A percentile compares a stretch with the other conserved stretches of the same genome.
Evolutionary conservation across 2,113 vertebrate species (phyloP).

Genomic region (Zootoca vivipara): DNA sequence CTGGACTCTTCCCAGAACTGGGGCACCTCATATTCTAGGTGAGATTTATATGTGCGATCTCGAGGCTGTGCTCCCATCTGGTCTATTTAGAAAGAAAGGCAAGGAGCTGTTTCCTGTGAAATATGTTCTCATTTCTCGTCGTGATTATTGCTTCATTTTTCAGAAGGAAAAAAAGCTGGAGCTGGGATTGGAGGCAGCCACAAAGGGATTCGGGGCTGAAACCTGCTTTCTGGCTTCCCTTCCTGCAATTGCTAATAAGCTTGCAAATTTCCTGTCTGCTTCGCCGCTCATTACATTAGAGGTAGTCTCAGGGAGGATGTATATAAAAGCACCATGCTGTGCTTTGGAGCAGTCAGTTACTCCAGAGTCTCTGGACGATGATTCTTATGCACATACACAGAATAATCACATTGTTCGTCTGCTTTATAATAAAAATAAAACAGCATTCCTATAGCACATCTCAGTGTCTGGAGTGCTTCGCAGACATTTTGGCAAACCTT

Average conservation of each 20-base stretch:
- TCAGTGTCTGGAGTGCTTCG: neutral
- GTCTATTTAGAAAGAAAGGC: neutral
- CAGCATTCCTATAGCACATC: neutral
- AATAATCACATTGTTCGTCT: neutral
- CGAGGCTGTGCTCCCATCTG: neutral
- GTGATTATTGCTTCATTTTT: constrained; percentile 9
- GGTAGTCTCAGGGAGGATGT: neutral
- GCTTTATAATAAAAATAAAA: neutral
- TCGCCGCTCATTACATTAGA: neutral
- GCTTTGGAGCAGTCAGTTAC: neutral
- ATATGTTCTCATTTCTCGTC: neutral
- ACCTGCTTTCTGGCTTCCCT: neutral
- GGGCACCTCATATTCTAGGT: neutral
- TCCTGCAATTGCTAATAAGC: constrained; percentile 6
- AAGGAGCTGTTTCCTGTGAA: neutral
- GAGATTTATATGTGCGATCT: neutral
- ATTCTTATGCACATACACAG: neutral
- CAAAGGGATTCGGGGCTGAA: constrained; percentile 1
- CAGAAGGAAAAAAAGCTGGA: constrained; percentile 23
- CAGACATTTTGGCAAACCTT: neutral
- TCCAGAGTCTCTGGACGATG: neutral
- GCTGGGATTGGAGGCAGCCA: neutral
- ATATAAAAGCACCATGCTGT: neutral
- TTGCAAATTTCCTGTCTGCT: neutral
- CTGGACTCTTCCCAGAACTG: neutral